These are phyloP conservation scores for Panurus biarmicus DNA, from an alignment of 2,113 vertebrate species.

Conservation along the genomic window DNA sequence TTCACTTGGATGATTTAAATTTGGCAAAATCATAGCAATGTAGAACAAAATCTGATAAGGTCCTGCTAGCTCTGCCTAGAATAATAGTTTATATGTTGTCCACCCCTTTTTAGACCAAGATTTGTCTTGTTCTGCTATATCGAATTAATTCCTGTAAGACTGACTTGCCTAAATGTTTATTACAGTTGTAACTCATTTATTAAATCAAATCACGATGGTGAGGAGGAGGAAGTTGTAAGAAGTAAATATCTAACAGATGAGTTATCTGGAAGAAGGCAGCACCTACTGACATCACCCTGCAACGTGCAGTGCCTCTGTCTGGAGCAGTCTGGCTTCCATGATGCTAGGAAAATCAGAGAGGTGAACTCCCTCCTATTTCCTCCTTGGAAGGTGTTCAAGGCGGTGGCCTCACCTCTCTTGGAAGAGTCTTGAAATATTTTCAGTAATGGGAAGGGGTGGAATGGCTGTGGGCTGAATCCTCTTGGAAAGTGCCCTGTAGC, in stretches of 20 bases:
- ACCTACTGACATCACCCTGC: conserved; percentile 16
- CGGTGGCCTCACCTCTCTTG: conserved; percentile 41
- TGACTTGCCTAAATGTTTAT: not conserved
- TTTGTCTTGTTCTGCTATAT: not conserved
- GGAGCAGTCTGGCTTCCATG: conserved; percentile 10
- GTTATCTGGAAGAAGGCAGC: conserved; percentile 22
- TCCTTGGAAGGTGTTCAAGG: conserved; percentile 48
- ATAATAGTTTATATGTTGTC: not conserved
- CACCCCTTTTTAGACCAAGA: not conserved
- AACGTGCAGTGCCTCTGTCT: not conserved
- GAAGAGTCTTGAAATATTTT: conserved; percentile 34
- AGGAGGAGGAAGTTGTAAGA: conserved; percentile 17
- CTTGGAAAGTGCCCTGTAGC: not conserved
- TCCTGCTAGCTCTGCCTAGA: not conserved
- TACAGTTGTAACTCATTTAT: not conserved
- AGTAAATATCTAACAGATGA: conserved; percentile 35
- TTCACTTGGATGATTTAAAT: conserved; percentile 4
- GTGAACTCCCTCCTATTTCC: conserved; percentile 48
- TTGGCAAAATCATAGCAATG: not conserved
- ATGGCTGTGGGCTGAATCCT: not conserved
- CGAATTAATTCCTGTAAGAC: not conserved
- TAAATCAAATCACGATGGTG: not conserved
- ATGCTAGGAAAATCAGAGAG: conserved; percentile 13
- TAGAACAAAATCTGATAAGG: not conserved
- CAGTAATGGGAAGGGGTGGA: not conserved